Percentiles rank a stretch among this genome's conserved stretches.
Conservation (phyloP, 2,797 vertebrate species). For the Micrastur ruficollis region DNA sequence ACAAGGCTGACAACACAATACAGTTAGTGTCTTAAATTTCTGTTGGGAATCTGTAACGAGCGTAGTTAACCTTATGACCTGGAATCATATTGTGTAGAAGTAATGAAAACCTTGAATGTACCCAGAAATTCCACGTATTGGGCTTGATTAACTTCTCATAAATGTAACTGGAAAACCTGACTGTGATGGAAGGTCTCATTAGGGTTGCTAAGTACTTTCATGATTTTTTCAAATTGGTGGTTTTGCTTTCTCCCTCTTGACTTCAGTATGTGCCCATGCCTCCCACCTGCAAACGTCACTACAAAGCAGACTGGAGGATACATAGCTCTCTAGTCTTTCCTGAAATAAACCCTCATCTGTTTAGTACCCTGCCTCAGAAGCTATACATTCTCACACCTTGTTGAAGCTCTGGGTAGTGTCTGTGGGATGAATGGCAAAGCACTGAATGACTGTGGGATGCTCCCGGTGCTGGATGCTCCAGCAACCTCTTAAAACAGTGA, state of each 20-base stretch:
- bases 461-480: background rate
- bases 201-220: background rate
- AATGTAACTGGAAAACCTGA: background rate
- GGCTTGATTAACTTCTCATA: background rate
- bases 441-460: fast-evolving
- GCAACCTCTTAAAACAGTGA: background rate
- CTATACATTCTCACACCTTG: background rate
- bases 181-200: background rate
- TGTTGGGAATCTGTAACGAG: background rate
- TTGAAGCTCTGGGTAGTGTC: background rate
- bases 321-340: background rate
- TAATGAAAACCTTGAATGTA: background rate
- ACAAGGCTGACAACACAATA: background rate
- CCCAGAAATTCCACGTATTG: background rate
- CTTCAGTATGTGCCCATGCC: background rate
- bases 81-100: background rate
- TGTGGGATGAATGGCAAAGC: background rate
- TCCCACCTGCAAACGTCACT: background rate
- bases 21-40: background rate
- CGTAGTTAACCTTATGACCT: background rate
- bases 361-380: background rate
- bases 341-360: background rate
- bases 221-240: no score
- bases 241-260: background rate
- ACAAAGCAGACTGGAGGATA: background rate